These are phyloP conservation scores for Callopanchax toddi DNA, from an alignment of 2,113 vertebrate species.

Conservation along the genomic window DNA sequence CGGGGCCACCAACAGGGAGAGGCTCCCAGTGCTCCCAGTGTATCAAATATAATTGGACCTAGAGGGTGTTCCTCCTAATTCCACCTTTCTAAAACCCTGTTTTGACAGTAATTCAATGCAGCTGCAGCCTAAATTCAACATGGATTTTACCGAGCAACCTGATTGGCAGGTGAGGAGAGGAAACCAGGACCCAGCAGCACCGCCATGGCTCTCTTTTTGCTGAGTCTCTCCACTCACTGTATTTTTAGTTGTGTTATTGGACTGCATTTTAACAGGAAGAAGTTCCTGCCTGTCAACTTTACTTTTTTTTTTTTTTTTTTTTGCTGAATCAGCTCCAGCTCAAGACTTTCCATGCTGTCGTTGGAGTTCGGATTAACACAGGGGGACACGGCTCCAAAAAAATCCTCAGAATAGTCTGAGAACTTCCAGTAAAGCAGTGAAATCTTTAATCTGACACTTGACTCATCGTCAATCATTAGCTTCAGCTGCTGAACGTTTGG, in stretches of 20 bases:
- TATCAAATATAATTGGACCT: conserved; percentile 57
- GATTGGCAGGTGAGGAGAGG: conserved; percentile 10
- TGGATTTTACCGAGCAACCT: conserved; percentile 12
- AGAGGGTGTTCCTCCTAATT: conserved; percentile 36
- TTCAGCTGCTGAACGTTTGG: neutral
- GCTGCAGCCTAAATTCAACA: conserved; percentile 12
- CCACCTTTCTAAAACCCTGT: conserved; percentile 16
- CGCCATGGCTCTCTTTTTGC: conserved; percentile 10
- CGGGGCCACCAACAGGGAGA: conserved; percentile 21
- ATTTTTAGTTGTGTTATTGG: neutral
- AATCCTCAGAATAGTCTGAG: neutral
- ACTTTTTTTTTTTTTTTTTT: no score
- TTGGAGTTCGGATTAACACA: conserved; percentile 9
- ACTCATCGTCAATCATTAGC: conserved; percentile 54
- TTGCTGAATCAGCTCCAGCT: conserved; percentile 1
- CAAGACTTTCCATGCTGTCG: conserved; percentile 7
- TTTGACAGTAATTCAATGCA: conserved; percentile 34
- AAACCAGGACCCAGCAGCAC: neutral
- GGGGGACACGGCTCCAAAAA: conserved; percentile 26
- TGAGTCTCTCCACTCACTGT: neutral
- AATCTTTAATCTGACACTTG: conserved; percentile 36
- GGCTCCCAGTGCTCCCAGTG: conserved; percentile 19
- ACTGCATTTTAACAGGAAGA: neutral
- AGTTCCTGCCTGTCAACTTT: neutral
- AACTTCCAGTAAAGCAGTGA: conserved; percentile 2